Base-by-base conservation (phyloP, 2,797 vertebrate genomes). In the Cuniculus paca region DNA sequence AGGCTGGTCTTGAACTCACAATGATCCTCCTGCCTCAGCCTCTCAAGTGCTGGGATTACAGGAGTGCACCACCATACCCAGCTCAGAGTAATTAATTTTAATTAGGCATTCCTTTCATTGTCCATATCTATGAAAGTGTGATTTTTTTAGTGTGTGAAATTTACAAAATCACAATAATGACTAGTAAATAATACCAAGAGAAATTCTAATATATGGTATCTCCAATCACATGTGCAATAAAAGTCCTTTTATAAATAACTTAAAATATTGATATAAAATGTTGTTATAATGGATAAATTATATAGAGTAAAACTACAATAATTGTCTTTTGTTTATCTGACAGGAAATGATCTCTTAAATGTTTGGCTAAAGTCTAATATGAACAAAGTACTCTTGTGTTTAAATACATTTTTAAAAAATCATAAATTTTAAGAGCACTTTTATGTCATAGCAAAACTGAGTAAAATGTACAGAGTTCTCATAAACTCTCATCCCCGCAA, bases 381-480 rank as follows among this genome's bases (percentile, higher is more conserved):
- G n/a, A 86, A 79, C 96, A 56, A 22, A n/a, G 75, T 65, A 79
- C 50, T n/a, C 11, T 77, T 65, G 61, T 31, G 14, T 80, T 86
- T 91, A 86, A 54, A 54, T 85, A 8, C 31, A 58, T 87, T 75
- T 54, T 68, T n/a, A 36, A 63, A 50, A 88, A 92, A 48, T 58
- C 85, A 72, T 74, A 88, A 68, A 84, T 39, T 84, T 93, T 95
- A 80, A 78, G 42, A 86, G 68, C 20, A 83, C 6, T 91, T 95
- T 90, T 94, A 90, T 31, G 36, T 95, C 48, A 58, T 11, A 95
- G 42, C 36, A 96, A 95, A 90, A 91, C 6, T 88, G 34, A 94
- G 54, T 50, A 72, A 80, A 84, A 90, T 90, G n/a, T 61, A 68
- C 24, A 74, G 45, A 88, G 63, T 95, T 80, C 14, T 6, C 13